phyloP scores from a whole-genome alignment of 2,113 vertebrate species.

The Rhodinocichla rosea region DNA sequence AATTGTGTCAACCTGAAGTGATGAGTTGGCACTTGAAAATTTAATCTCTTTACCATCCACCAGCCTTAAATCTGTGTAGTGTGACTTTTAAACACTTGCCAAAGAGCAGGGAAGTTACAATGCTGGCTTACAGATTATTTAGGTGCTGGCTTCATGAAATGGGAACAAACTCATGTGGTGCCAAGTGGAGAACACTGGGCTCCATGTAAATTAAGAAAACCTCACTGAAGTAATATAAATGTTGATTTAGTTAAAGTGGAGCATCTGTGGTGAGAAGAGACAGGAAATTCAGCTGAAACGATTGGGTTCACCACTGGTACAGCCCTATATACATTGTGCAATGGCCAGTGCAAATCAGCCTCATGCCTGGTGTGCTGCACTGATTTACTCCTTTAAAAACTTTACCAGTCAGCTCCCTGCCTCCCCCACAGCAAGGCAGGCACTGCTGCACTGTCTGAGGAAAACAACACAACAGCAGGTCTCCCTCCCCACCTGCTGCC shows the following conservation, averaged over 20 bases:
- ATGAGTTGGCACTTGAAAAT: slow-evolving; percentile 60
- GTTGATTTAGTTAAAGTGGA: slow-evolving; percentile 3
- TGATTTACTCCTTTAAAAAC: neutral
- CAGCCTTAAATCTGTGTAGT: slow-evolving; percentile 53
- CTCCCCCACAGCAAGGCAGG: neutral
- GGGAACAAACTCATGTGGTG: slow-evolving; percentile 46
- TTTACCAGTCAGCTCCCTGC: neutral
- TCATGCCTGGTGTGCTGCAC: rapidly evolving
- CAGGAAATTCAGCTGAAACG: slow-evolving; percentile 8
- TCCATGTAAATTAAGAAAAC: neutral
- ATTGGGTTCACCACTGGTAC: neutral
- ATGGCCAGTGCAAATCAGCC: neutral
- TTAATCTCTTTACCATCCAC: slow-evolving; percentile 67
- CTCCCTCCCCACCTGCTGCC: neutral
- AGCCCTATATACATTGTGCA: neutral
- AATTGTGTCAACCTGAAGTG: slow-evolving; percentile 52
- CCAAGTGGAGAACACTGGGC: slow-evolving; percentile 22
- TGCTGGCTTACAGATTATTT: slow-evolving; percentile 58
- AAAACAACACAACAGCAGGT: neutral
- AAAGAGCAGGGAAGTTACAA: slow-evolving; percentile 54
- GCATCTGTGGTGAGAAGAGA: neutral
- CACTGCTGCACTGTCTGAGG: neutral
- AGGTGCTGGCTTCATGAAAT: slow-evolving; percentile 57
- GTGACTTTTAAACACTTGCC: slow-evolving; percentile 48
- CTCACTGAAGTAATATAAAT: neutral